These are phyloP conservation scores for Pogonomyrmex barbatus DNA, from an alignment of 1,140 invertebrate genomes.

Conservation along the genomic window DNA sequence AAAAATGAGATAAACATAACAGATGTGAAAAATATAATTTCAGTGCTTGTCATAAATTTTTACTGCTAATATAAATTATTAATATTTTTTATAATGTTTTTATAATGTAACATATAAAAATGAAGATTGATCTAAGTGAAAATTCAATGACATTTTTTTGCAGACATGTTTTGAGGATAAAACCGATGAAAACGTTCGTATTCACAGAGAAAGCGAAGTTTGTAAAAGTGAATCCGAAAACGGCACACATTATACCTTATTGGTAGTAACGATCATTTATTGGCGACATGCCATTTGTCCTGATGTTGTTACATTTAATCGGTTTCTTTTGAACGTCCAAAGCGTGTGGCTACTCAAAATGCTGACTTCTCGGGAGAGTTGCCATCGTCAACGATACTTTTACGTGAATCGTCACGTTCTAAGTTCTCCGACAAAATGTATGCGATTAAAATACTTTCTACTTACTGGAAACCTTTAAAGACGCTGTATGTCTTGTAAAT, in stretches of 20 bases:
- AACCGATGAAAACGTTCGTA: constrained; percentile 23
- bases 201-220: constrained; percentile 69
- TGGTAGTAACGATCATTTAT: constrained; percentile 15
- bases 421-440: constrained; percentile 9
- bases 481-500: background rate
- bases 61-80: background rate
- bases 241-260: constrained; percentile 35
- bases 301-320: constrained; percentile 49
- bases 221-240: constrained; percentile 64
- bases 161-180: background rate
- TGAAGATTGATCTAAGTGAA: background rate
- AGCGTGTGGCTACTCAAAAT: constrained; percentile 38
- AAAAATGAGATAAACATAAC: background rate
- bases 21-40: background rate
- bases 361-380: constrained; percentile 23
- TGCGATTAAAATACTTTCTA: constrained; percentile 48
- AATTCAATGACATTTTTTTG: background rate
- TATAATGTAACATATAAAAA: background rate
- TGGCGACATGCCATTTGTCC: constrained; percentile 35
- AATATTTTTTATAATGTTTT: background rate
- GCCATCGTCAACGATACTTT: constrained; percentile 25
- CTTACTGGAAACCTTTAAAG: background rate
- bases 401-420: constrained; percentile 28
- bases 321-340: constrained; percentile 21
- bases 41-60: background rate